phyloP scores from a whole-genome alignment of 2,888 invertebrate species.

The Limnephilus lunatus region DNA sequence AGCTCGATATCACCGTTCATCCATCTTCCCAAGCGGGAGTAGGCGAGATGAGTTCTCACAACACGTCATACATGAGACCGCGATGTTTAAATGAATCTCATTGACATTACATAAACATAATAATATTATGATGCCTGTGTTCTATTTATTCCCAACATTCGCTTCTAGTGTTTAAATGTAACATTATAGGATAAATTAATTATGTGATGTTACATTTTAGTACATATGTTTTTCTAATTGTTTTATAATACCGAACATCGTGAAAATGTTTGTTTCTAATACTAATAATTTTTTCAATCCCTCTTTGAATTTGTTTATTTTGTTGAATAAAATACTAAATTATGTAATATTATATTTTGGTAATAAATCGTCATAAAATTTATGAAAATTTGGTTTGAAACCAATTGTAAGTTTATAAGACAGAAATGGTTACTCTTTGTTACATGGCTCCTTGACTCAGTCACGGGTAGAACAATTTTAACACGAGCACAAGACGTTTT shows the following conservation, averaged over 20 bases:
- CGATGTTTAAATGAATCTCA: constrained; percentile 33
- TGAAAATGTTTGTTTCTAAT: constrained; percentile 39
- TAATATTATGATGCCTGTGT: constrained; percentile 27
- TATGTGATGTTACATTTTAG: constrained; percentile 27
- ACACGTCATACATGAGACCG: constrained; percentile 14
- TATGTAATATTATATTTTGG: constrained; percentile 39
- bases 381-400: constrained; percentile 17
- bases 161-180: constrained; percentile 44
- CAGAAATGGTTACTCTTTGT: background rate
- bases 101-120: background rate
- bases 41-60: background rate
- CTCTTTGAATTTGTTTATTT: constrained; percentile 25
- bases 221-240: constrained; percentile 33
- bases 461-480: background rate
- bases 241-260: constrained; percentile 32
- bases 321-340: constrained; percentile 22
- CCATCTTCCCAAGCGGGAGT: constrained; percentile 2
- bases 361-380: background rate
- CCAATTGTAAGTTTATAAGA: constrained; percentile 4
- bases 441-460: background rate
- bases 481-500: background rate
- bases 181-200: constrained; percentile 24
- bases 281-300: constrained; percentile 32
- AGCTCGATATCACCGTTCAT: constrained; percentile 19
- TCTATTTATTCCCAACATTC: constrained; percentile 40